Percentiles rank a stretch among this genome's conserved stretches.
Evolutionary conservation across 2,888 invertebrate genomes (phyloP).

Genomic region (Eupelmus urozonus): DNA sequence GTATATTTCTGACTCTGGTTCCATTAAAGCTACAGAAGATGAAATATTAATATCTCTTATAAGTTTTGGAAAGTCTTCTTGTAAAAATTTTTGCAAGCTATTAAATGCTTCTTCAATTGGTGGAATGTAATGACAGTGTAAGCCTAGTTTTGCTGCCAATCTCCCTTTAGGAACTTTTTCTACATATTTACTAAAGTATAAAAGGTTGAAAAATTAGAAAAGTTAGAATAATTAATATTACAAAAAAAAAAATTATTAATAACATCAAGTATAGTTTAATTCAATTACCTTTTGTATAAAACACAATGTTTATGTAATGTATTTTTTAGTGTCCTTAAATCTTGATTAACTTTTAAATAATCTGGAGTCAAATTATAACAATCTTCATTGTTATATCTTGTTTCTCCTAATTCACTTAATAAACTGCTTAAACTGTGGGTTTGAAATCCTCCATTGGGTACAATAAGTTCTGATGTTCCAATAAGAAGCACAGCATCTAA

Average conservation of each 20-base stretch:
- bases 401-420: constrained; percentile 67
- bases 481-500: constrained; percentile 90
- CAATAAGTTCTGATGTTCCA: constrained; percentile 80
- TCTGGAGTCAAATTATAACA: constrained; percentile 73
- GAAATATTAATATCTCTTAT: constrained; percentile 72
- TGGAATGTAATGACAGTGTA: constrained; percentile 73
- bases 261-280: neutral
- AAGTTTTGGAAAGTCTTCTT: constrained; percentile 74
- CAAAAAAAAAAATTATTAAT: too few relatives aligned
- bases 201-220: neutral
- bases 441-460: constrained; percentile 68
- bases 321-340: constrained; percentile 69
- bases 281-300: constrained; percentile 72
- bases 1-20: constrained; percentile 55
- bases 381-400: constrained; percentile 66
- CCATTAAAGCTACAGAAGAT: constrained; percentile 60
- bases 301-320: constrained; percentile 71
- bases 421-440: constrained; percentile 70
- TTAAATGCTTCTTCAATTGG: constrained; percentile 74
- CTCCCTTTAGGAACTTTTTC: constrained; percentile 72
- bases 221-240: neutral
- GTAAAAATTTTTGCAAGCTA: constrained; percentile 74
- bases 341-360: constrained; percentile 69
- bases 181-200: constrained; percentile 67
- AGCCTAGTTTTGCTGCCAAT: constrained; percentile 69